Evolutionary conservation across 2,797 vertebrate genomes (phyloP).

Genomic region (Poeciliopsis infans): DNA sequence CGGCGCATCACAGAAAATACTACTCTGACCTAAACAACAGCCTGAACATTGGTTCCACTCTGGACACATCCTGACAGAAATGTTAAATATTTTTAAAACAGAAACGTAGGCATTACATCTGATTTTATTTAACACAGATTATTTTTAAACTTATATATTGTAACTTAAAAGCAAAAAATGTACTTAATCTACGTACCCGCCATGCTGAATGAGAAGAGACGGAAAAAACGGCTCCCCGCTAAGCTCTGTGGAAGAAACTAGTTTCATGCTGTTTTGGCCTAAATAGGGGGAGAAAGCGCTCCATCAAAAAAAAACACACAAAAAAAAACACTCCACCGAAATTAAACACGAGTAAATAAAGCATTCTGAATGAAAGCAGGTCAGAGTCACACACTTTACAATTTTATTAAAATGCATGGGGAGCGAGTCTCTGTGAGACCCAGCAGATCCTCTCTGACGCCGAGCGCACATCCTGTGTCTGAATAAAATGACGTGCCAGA

Average conservation of each 20-base stretch:
- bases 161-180: too few species aligned
- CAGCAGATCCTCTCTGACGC: not conserved
- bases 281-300: conserved; percentile 27
- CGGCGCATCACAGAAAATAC: too few species aligned
- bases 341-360: conserved; percentile 16
- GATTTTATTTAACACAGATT: too few species aligned
- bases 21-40: too few species aligned
- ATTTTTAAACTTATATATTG: too few species aligned
- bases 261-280: conserved; percentile 34
- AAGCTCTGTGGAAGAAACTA: conserved; percentile 29
- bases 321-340: conserved; percentile 10
- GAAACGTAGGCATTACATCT: too few species aligned
- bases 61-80: too few species aligned
- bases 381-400: conserved; percentile 20
- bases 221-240: not conserved
- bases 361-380: conserved; percentile 29
- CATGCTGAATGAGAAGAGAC: not conserved
- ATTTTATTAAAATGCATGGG: conserved; percentile 9
- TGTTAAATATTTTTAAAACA: too few species aligned
- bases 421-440: not conserved
- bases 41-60: too few species aligned
- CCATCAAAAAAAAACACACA: conserved; percentile 6
- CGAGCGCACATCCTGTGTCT: not conserved
- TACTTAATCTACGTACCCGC: too few species aligned
- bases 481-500: not conserved